Evolutionary conservation across 2,113 vertebrate genomes (phyloP), one percentile per base, ranked within the genome.

Genomic region (Rynchops niger): DNA sequence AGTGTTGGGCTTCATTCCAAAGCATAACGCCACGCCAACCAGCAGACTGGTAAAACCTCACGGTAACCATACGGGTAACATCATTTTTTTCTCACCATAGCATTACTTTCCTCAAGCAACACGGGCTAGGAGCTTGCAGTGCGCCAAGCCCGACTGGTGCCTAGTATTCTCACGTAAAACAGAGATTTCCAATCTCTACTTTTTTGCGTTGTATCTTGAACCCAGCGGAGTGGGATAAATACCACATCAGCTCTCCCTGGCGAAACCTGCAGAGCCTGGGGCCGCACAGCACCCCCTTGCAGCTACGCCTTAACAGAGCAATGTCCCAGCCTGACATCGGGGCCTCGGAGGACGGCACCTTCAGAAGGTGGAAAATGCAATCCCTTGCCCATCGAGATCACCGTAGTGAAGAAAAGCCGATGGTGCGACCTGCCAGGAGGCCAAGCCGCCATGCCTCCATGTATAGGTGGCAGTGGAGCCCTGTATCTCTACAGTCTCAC

Each of bases 261-360:
- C 22, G 36, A 38, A 69, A 34, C 10, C 55, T 26, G 55, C 45
- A 71, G 76, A 79, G 53, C 47, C 74, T 34, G 53, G 52, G 42
- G 3, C 0, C 34, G 82, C 40, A n/a, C 26, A 59, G 49, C 61
- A 26, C 32, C 27, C 49, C 22, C 13, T 1, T 27, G 40, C 70
- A 77, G 70, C 43, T 53, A 12, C 30, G 11, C n/a, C 29, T 34
- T 32, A n/a, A 21, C 32, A 9, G 34, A 74, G 40, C 72, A 50
- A 36, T 20, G 8, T 3, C 32, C 5, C 1, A 27, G n/a, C 5
- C 13, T 3, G 19, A 3, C 50, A 30, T 0, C 5, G 0, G 29
- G 38, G 45, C 13, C 67, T 59, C 0, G 1, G 21, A 16, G 62
- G 34, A 52, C 0, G 0, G 74, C 58, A 55, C 9, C 76, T 36